These are phyloP conservation scores for Tragelaphus scriptus DNA, from an alignment of 2,113 vertebrate genomes.

Conservation along the genomic window DNA sequence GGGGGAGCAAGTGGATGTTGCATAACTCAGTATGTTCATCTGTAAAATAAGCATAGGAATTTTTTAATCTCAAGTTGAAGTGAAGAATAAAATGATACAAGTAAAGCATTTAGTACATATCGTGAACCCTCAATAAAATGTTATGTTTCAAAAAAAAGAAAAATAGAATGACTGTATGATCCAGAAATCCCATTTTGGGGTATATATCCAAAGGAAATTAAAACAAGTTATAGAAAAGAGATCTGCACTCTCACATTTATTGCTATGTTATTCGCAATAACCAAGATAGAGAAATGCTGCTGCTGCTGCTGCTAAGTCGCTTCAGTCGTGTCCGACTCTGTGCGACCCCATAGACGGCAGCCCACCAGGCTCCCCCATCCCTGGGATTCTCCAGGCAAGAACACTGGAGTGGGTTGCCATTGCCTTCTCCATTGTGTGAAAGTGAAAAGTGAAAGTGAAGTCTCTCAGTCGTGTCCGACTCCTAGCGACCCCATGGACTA, in stretches of 20 bases:
- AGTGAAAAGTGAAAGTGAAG: too few relatives aligned
- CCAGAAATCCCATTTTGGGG: neutral
- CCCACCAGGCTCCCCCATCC: too few relatives aligned
- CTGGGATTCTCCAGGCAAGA: too few relatives aligned
- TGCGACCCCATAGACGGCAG: too few relatives aligned
- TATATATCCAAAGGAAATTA: neutral
- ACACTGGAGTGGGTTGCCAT: too few relatives aligned
- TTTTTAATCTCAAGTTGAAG: neutral
- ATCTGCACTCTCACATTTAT: neutral
- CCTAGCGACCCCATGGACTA: too few relatives aligned
- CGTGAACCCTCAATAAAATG: neutral
- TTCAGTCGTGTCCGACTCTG: too few relatives aligned
- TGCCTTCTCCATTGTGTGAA: too few relatives aligned
- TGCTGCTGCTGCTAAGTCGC: too few relatives aligned
- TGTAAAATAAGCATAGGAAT: neutral
- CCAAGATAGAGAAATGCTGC: neutral
- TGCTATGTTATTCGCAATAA: neutral
- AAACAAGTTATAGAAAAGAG: neutral
- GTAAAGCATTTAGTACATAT: neutral
- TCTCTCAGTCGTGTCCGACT: too few relatives aligned
- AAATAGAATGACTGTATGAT: neutral
- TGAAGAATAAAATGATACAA: neutral
- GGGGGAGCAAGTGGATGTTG: neutral
- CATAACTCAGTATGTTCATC: neutral
- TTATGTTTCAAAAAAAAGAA: neutral